Evolutionary conservation across 2,797 vertebrate species (phyloP).

Genomic region (Decapterus maruadsi): DNA sequence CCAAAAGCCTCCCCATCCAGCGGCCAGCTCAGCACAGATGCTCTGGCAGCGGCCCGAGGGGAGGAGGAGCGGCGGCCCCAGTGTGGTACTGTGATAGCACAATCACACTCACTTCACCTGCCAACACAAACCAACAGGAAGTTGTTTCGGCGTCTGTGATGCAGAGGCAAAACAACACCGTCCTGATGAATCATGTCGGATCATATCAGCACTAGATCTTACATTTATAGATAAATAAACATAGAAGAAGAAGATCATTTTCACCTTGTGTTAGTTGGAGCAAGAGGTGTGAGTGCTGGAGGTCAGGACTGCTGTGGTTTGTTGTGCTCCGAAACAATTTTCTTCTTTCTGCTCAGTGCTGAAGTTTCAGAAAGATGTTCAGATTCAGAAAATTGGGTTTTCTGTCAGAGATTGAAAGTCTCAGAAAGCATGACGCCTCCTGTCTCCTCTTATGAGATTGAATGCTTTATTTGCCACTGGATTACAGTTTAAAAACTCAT

Average conservation of each 20-base stretch:
- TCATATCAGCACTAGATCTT: background rate
- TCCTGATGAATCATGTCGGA: background rate
- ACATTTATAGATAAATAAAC: background rate
- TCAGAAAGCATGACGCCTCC: slow-evolving; percentile 2
- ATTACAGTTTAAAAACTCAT: slow-evolving; percentile 1
- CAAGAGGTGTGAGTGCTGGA: slow-evolving; percentile 7
- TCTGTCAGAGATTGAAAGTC: slow-evolving; percentile 33
- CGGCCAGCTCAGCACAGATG: slow-evolving; percentile 58
- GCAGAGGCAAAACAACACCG: background rate
- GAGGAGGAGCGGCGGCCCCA: background rate
- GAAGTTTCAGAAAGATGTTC: slow-evolving; percentile 23
- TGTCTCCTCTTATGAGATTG: background rate
- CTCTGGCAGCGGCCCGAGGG: slow-evolving; percentile 34
- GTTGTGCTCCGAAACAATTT: slow-evolving; percentile 21
- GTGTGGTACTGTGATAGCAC: slow-evolving; percentile 16
- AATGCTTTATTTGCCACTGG: slow-evolving; percentile 6
- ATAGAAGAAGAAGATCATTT: too few relatives aligned
- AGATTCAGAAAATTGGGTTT: slow-evolving; percentile 63
- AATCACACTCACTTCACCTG: slow-evolving; percentile 27
- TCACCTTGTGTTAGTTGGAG: too few relatives aligned
- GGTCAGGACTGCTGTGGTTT: background rate
- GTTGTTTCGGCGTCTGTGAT: slow-evolving; percentile 33
- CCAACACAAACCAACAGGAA: slow-evolving; percentile 39
- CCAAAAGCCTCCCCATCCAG: slow-evolving; percentile 43
- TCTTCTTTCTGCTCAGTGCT: slow-evolving; percentile 20